Evolutionary conservation across 2,888 invertebrate species (phyloP).

Genomic region (Crocallis elinguaria): DNA sequence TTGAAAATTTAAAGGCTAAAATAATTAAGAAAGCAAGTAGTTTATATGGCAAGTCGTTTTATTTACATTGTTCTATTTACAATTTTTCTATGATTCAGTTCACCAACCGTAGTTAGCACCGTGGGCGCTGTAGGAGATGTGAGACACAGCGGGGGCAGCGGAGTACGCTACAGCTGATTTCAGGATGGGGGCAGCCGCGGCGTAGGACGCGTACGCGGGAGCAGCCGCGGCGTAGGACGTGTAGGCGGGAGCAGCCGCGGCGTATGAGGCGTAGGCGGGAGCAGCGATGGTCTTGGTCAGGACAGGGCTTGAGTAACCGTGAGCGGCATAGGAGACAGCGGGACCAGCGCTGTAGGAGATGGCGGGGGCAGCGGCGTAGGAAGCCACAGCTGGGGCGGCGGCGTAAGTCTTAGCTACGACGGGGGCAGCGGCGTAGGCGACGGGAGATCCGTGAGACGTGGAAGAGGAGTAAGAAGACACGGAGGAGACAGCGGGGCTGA

Average conservation of each 20-base stretch:
- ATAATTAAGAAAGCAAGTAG: not conserved
- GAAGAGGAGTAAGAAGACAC: slow-evolving; percentile 59
- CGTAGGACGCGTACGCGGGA: slow-evolving; percentile 59
- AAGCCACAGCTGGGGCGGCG: slow-evolving; percentile 54
- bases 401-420: slow-evolving; percentile 52
- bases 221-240: slow-evolving; percentile 62
- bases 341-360: slow-evolving; percentile 56
- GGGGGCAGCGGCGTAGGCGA: slow-evolving; percentile 67
- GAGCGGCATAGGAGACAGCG: slow-evolving; percentile 55
- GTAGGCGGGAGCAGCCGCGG: slow-evolving; percentile 44
- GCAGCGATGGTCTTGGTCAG: slow-evolving; percentile 42
- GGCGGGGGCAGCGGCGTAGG: slow-evolving; percentile 52
- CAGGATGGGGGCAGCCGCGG: slow-evolving; percentile 64
- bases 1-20: not conserved
- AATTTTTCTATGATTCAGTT: slow-evolving; percentile 62
- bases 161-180: slow-evolving; percentile 80
- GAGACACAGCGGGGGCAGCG: slow-evolving; percentile 86
- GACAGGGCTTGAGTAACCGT: slow-evolving; percentile 51
- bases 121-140: slow-evolving; percentile 86
- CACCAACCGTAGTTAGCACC: slow-evolving; percentile 88
- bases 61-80: slow-evolving; percentile 60
- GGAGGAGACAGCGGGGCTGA: slow-evolving; percentile 56
- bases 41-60: slow-evolving; percentile 54
- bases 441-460: slow-evolving; percentile 58
- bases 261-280: slow-evolving; percentile 21